A percentile compares a stretch with the other conserved stretches of the same genome.
Conservation (phyloP, 2,797 vertebrate genomes). For the Poliocrania exsul region DNA sequence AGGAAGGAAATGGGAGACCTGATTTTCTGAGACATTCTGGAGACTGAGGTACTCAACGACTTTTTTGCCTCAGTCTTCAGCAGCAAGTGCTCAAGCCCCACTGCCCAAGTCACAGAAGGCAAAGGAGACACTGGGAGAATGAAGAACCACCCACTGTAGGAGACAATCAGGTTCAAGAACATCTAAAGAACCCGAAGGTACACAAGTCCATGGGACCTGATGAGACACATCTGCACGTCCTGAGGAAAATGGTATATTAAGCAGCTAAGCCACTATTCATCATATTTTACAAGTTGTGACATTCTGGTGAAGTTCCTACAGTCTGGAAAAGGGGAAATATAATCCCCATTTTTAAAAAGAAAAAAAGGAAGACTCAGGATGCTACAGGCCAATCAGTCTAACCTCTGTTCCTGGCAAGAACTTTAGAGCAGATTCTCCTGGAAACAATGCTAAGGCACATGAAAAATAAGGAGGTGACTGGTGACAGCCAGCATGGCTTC, state of each 20-base stretch:
- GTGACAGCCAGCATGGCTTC: neutral
- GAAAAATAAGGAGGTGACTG: neutral
- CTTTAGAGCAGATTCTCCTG: neutral
- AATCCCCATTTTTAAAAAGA: neutral
- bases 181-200: neutral
- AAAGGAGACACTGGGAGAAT: neutral
- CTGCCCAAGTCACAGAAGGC: neutral
- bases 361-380: neutral
- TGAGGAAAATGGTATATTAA: neutral
- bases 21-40: neutral
- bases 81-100: neutral
- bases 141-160: accelerated
- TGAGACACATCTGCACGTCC: neutral
- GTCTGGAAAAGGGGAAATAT: neutral
- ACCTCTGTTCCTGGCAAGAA: neutral
- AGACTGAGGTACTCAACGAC: neutral
- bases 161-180: neutral
- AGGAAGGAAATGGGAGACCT: neutral
- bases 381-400: neutral
- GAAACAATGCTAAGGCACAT: neutral
- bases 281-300: neutral
- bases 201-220: neutral
- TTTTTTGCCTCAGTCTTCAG: neutral
- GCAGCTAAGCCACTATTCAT: neutral
- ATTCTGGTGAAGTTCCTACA: neutral